These are phyloP conservation scores for Teleogryllus occipitalis DNA, from an alignment of 1,140 invertebrate genomes.

Conservation along the genomic window DNA sequence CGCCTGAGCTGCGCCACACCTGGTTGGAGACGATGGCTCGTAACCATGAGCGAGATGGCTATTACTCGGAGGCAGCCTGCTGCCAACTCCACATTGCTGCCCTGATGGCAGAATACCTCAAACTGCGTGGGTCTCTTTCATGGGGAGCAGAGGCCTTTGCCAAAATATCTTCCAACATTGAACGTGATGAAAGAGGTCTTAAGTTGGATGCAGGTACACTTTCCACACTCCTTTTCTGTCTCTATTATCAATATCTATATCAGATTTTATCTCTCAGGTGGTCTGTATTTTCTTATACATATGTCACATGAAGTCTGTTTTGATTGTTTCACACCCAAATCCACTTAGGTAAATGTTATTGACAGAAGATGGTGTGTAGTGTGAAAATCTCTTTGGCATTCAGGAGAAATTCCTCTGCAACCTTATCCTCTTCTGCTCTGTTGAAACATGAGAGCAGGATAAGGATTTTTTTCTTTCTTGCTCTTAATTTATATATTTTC, in stretches of 20 bases:
- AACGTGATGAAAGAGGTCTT: constrained; percentile 68
- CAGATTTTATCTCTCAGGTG: neutral
- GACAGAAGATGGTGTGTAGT: too few relatives aligned
- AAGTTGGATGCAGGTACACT: constrained; percentile 64
- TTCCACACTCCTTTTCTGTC: too few relatives aligned
- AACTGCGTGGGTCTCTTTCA: constrained; percentile 57
- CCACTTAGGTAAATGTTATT: too few relatives aligned
- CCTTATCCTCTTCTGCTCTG: too few relatives aligned
- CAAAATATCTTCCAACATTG: constrained; percentile 79
- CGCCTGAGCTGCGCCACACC: constrained; percentile 82
- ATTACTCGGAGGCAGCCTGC: constrained; percentile 79
- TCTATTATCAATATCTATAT: too few relatives aligned
- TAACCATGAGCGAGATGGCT: constrained; percentile 68
- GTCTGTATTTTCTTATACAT: neutral
- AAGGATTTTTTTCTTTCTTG: too few relatives aligned
- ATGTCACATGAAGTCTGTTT: too few relatives aligned
- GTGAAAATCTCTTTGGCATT: too few relatives aligned
- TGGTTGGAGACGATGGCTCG: constrained; percentile 88
- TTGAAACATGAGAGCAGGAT: too few relatives aligned
- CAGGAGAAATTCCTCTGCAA: too few relatives aligned
- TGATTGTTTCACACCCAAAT: too few relatives aligned
- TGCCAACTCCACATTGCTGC: constrained; percentile 88
- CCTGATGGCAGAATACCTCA: constrained; percentile 84
- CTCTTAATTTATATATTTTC: too few relatives aligned
- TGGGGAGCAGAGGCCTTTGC: constrained; percentile 79